Evolutionary conservation across 2,797 vertebrate genomes (phyloP).

Genomic region (Chromis chromis): DNA sequence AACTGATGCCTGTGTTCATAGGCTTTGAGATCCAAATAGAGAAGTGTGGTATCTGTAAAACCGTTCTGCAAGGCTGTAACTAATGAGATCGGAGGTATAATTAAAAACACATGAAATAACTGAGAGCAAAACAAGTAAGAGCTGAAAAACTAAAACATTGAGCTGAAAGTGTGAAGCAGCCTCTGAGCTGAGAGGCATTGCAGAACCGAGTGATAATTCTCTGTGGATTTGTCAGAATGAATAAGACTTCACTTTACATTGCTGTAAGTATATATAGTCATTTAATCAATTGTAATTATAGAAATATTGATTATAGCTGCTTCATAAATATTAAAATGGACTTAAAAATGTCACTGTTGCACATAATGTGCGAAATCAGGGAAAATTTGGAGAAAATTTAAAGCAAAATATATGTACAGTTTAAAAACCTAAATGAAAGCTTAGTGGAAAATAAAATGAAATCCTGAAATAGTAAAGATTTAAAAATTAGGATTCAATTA

Average conservation of each 20-base stretch:
- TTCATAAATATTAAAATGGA: neutral
- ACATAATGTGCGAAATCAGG: neutral
- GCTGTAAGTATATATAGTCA: neutral
- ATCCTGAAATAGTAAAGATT: neutral
- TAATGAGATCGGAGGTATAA: slow-evolving; percentile 16
- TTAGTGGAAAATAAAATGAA: neutral
- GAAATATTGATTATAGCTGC: neutral
- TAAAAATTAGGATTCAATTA: neutral
- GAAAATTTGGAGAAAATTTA: neutral
- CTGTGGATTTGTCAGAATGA: too few relatives aligned
- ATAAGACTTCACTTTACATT: neutral
- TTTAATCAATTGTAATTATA: neutral
- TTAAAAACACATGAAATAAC: neutral
- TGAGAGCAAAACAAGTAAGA: neutral
- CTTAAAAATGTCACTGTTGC: neutral
- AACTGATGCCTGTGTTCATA: slow-evolving; percentile 41
- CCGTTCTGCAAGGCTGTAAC: slow-evolving; percentile 10
- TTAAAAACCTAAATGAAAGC: neutral
- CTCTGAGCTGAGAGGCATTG: neutral
- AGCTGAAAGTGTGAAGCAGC: neutral
- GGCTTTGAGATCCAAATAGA: slow-evolving; percentile 22
- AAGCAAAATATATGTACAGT: neutral
- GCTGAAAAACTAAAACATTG: neutral
- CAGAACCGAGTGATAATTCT: too few relatives aligned
- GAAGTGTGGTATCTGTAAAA: slow-evolving; percentile 31